Percentiles rank a stretch among this genome's conserved stretches.
Conservation (phyloP, 2,797 vertebrate species). For the Enteromius unitaeniatus region DNA sequence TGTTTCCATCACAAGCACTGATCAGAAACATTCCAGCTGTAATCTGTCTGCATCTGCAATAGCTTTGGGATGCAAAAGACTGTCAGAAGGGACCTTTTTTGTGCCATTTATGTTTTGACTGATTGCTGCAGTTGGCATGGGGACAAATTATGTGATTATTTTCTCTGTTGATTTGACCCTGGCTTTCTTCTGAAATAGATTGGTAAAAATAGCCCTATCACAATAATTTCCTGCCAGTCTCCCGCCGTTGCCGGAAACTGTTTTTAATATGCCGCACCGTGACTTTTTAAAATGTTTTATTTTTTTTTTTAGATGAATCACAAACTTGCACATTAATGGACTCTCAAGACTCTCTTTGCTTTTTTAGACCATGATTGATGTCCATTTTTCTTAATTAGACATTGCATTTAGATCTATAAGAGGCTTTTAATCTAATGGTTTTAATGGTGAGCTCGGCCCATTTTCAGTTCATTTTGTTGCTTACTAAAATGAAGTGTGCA, state of each 20-base stretch:
- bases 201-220: constrained; percentile 39
- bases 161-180: constrained; percentile 46
- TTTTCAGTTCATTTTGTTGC: constrained; percentile 35
- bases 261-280: constrained; percentile 25
- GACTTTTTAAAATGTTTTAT: not conserved
- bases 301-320: constrained; percentile 21
- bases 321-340: constrained; percentile 37
- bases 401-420: constrained; percentile 27
- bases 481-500: not conserved
- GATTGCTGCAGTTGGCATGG: constrained; percentile 49
- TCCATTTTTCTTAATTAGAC: constrained; percentile 44
- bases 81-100: constrained; percentile 16
- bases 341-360: constrained; percentile 27
- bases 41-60: constrained; percentile 4
- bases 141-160: constrained; percentile 36
- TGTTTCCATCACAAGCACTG: not conserved
- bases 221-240: constrained; percentile 23
- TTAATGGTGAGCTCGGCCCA: constrained; percentile 30
- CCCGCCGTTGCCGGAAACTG: constrained; percentile 11
- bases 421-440: constrained; percentile 47
- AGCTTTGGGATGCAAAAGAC: constrained; percentile 12
- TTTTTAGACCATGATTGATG: constrained; percentile 24
- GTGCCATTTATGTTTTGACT: constrained; percentile 26
- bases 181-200: constrained; percentile 37
- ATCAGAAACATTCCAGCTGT: constrained; percentile 30